Evolutionary conservation across 1,140 invertebrate genomes (phyloP).

Genomic region (Berghia stephanieae): DNA sequence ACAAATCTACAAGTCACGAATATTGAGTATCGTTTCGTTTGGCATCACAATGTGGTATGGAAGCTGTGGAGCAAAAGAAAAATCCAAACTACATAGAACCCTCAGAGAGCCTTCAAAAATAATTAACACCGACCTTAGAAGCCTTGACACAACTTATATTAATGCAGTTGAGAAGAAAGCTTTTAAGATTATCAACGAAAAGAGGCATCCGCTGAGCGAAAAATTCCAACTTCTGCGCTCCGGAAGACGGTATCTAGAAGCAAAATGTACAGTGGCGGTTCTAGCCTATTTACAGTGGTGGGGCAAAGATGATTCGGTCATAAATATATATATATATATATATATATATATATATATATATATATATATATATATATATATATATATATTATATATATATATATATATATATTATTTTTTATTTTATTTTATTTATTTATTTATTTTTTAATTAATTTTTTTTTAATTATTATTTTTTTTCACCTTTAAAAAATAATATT

Average conservation of each 20-base stretch:
- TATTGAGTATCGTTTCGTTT: no score
- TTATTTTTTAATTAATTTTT: background rate
- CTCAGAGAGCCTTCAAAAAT: no score
- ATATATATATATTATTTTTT: background rate
- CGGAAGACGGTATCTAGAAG: no score
- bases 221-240: no score
- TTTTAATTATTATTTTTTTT: background rate
- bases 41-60: no score
- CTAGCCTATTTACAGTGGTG: no score
- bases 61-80: no score
- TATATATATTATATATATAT: constrained; percentile 4
- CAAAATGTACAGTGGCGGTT: no score
- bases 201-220: background rate
- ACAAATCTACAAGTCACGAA: no score
- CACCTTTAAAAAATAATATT: no score
- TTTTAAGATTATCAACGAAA: background rate
- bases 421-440: background rate
- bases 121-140: no score
- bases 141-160: background rate
- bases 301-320: background rate
- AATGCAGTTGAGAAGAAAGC: background rate
- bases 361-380: background rate
- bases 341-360: constrained; percentile 5
- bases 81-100: no score
- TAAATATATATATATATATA: background rate